Evolutionary conservation across 2,113 vertebrate genomes (phyloP).

Genomic region (Prietella phreatophila): DNA sequence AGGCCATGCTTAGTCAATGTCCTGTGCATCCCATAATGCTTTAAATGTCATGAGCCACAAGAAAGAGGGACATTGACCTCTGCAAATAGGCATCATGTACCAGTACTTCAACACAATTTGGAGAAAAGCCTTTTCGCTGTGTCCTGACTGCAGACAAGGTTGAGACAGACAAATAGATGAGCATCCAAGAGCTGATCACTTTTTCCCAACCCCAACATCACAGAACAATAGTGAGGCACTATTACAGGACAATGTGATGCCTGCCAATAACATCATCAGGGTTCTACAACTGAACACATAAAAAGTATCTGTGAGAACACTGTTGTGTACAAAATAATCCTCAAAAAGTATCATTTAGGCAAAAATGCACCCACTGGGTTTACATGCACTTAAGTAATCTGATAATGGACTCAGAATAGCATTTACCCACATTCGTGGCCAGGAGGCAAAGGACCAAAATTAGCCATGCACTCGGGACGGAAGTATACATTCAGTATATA

Average conservation of each 20-base stretch:
- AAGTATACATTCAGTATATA: too few relatives aligned
- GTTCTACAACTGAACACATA: background rate
- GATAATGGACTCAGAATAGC: background rate
- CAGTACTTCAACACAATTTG: background rate
- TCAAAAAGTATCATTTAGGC: background rate
- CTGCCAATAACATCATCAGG: background rate
- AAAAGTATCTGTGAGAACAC: background rate
- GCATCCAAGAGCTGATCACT: background rate
- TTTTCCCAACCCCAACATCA: background rate
- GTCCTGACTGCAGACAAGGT: background rate
- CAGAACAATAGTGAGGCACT: background rate
- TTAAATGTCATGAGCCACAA: slow-evolving; percentile 15
- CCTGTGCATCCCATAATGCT: slow-evolving; percentile 2
- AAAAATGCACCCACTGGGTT: background rate
- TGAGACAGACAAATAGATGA: background rate
- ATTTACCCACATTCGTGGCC: background rate
- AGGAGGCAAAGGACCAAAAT: background rate
- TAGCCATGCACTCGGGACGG: background rate
- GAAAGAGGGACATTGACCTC: background rate
- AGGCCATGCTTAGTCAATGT: slow-evolving; percentile 18
- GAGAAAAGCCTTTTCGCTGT: background rate
- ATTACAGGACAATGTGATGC: background rate
- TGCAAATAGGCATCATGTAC: background rate
- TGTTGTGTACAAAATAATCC: background rate
- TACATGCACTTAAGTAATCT: background rate